phyloP scores from a whole-genome alignment of 2,797 vertebrate genomes.

The Tragopan temminckii region DNA sequence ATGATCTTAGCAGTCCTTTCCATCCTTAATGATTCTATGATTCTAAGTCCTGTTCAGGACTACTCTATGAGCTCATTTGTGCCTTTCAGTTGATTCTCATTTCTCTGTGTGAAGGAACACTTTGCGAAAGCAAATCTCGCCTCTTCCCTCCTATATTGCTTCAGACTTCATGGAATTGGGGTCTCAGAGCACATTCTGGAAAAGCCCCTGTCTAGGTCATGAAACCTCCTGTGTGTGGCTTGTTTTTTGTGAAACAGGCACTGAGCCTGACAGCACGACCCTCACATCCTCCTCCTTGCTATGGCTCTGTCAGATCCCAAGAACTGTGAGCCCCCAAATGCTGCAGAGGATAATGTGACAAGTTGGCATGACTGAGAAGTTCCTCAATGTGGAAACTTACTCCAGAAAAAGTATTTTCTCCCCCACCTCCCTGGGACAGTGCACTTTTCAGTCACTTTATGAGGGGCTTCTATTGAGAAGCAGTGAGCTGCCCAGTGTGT shows the following conservation, averaged over 20 bases:
- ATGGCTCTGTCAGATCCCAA: neutral
- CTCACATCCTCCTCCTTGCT: neutral
- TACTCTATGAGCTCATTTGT: neutral
- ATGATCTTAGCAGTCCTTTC: too few relatives aligned
- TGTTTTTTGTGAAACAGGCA: neutral
- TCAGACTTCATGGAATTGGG: neutral
- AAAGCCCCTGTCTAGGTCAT: neutral
- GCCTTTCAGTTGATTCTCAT: neutral
- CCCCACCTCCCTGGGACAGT: neutral
- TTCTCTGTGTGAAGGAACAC: neutral
- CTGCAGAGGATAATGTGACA: neutral
- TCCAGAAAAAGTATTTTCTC: neutral
- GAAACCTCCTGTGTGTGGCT: neutral
- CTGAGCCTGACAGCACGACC: neutral
- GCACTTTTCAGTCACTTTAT: neutral
- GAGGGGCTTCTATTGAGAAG: neutral
- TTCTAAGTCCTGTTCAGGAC: constrained; percentile 11
- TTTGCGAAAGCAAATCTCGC: neutral
- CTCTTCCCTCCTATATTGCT: neutral
- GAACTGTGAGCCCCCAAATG: neutral
- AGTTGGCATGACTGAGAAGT: neutral
- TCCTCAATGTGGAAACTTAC: neutral
- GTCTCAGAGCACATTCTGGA: neutral
- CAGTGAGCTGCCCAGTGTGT: neutral
- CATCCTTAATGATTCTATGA: too few relatives aligned